Base-by-base conservation (phyloP, 2,797 vertebrate species). In the Mastacembelus armatus region DNA sequence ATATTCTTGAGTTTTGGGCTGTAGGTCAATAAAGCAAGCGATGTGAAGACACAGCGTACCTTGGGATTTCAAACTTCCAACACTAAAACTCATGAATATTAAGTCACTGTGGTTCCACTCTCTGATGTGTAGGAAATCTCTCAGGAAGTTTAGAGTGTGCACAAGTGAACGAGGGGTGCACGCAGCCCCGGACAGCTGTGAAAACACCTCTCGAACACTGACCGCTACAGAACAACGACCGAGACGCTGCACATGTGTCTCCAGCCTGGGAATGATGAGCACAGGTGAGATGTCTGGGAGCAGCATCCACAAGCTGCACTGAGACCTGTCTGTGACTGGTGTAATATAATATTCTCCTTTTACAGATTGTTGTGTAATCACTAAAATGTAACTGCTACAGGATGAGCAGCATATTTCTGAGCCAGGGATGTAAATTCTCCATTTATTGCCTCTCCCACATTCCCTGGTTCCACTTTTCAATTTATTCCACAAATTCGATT, bases 141-240 rank as follows among this genome's bases (percentile, higher is more conserved):
- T 78, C 75, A 78, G 66, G 74, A 70, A 77, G 66, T 66, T 74
- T 36, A 16, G 70, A 29, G 69, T 21, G 62, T 70, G 54, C 56
- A 71, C 24, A 55, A 71, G 58, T 71, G 68, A 48, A 72, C 33
- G 78, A 57, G 21, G 18, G 56, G 83, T 78, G 77, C 48, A 69
- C 42, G 59, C 54, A 62, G 68, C 70, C 66, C 16, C 43, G 7
- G 69, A 62, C 84, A 91, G 89, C 88, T 90, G 88, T 88, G 68
- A 83, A 91, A 91, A 89, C 79, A 89, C 49, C 12, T 45, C 49
- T 27, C 40, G 10, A 36, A 38, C 71, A 11, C 64, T 42, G 70
- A 45, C 55, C 35, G 47, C 66, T 35, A 65, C 67, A 74, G 49
- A 79, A 58, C 45, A 9, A 56, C 35, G 52, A 70, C 61, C 35